Conservation (phyloP, 2,888 invertebrate species). For the Polia nebulosa region DNA sequence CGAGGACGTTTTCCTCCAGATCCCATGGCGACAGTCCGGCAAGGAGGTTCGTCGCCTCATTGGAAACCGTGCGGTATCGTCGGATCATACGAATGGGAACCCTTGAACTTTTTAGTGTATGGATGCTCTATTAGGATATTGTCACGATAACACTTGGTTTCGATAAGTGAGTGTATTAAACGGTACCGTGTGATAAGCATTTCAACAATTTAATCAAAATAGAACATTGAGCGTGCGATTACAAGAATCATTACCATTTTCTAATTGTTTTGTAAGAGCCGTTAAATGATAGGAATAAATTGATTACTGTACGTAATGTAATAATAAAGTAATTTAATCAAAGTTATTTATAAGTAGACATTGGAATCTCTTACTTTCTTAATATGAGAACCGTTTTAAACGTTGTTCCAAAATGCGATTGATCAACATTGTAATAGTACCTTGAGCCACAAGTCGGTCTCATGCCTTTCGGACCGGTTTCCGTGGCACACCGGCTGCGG, state of each 20-base stretch:
- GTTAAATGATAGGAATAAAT: background rate
- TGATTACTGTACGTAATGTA: background rate
- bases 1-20: no score
- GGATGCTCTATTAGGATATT: background rate
- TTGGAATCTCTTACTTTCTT: constrained; percentile 63
- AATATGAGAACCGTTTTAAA: constrained; percentile 78
- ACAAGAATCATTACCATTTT: background rate
- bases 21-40: no score
- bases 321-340: constrained; percentile 19
- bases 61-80: no score
- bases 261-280: background rate
- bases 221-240: background rate
- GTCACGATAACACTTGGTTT: background rate
- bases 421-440: constrained; percentile 88
- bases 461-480: constrained; percentile 88
- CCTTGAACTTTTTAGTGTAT: constrained; percentile 12
- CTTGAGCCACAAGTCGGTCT: constrained; percentile 87
- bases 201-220: background rate
- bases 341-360: constrained; percentile 22
- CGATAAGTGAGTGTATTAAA: background rate
- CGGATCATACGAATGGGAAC: background rate
- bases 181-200: background rate
- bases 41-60: no score
- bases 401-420: constrained; percentile 86
- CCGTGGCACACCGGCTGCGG: constrained; percentile 84